Conservation (phyloP, 2,888 invertebrate species). For the Lepeophtheirus nordmannii region DNA sequence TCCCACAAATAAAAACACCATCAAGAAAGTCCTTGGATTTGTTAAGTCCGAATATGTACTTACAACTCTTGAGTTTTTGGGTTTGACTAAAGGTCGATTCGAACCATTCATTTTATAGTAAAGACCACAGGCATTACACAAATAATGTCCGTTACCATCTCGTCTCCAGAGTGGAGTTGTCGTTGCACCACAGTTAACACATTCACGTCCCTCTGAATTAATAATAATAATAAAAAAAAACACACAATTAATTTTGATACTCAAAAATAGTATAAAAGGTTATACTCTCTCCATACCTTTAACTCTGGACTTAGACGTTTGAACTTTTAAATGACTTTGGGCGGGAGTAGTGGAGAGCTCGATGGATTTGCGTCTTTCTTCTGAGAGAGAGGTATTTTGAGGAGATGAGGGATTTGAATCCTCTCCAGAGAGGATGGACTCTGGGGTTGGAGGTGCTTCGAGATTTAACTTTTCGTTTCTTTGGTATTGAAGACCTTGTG, state of each 20-base stretch:
- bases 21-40: constrained; percentile 93
- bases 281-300: neutral
- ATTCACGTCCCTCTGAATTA: constrained; percentile 74
- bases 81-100: constrained; percentile 95
- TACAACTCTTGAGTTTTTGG: constrained; percentile 92
- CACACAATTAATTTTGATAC: too few species aligned
- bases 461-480: neutral
- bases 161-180: constrained; percentile 96
- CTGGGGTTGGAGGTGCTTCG: neutral
- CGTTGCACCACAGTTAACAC: constrained; percentile 97
- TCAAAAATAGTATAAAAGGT: too few species aligned
- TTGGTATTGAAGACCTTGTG: too few species aligned
- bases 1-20: constrained; percentile 52
- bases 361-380: neutral
- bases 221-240: neutral
- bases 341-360: neutral
- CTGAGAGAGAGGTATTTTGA: neutral
- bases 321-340: neutral
- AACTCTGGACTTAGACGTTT: neutral
- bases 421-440: neutral
- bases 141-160: constrained; percentile 89
- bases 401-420: neutral
- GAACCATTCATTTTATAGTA: constrained; percentile 99
- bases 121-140: constrained; percentile 96
- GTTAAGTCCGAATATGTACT: constrained; percentile 44